These are phyloP conservation scores for Camelus bactrianus DNA, from an alignment of 2,113 vertebrate genomes.

Conservation along the genomic window DNA sequence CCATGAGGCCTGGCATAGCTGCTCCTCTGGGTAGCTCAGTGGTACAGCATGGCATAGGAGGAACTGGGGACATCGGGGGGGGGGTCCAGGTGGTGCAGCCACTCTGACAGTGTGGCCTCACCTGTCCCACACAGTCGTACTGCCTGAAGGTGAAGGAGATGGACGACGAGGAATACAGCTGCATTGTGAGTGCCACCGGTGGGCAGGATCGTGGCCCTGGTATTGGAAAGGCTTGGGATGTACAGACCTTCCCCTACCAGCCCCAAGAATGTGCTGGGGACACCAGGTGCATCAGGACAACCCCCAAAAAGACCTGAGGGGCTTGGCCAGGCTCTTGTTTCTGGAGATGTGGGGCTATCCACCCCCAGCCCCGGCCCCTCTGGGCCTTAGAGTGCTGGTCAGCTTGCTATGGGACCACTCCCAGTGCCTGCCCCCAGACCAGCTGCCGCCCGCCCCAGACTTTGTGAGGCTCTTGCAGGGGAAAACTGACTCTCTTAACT, in stretches of 20 bases:
- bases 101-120: neutral
- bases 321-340: neutral
- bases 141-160: constrained; percentile 99
- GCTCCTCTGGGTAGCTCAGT: neutral
- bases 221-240: fast-evolving
- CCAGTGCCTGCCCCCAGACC: fast-evolving
- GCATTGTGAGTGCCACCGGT: constrained; percentile 92
- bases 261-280: neutral
- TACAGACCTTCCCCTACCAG: fast-evolving
- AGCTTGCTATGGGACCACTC: fast-evolving
- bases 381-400: neutral
- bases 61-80: fast-evolving
- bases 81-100: neutral
- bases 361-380: fast-evolving
- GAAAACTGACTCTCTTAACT: neutral
- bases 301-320: neutral
- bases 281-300: neutral
- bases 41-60: neutral
- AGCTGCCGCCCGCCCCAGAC: fast-evolving
- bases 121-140: constrained; percentile 91
- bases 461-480: neutral
- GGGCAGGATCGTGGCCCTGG: fast-evolving
- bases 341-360: neutral
- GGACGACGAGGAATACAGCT: constrained; percentile 99
- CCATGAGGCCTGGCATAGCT: neutral